Conservation (phyloP, 2,888 invertebrate genomes). For the Limnephilus rhombicus region DNA sequence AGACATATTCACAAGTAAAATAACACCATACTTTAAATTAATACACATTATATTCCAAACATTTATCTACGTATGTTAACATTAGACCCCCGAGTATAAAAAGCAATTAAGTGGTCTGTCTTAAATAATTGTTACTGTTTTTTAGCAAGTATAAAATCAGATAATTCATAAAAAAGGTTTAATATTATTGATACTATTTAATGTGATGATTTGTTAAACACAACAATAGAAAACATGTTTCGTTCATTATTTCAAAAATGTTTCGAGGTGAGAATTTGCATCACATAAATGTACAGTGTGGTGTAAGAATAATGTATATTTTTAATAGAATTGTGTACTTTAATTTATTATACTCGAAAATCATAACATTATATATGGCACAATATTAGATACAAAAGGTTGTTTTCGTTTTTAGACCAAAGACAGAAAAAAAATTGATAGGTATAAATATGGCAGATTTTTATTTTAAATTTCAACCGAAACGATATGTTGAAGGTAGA, state of each 20-base stretch:
- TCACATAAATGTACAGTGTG: no score
- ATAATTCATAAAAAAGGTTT: neutral
- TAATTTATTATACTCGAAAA: neutral
- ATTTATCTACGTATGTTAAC: neutral
- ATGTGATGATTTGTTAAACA: neutral
- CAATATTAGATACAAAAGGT: neutral
- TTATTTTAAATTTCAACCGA: neutral
- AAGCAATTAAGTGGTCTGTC: neutral
- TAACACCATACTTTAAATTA: neutral
- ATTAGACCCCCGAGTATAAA: neutral
- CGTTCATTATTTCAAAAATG: neutral
- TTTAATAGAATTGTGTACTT: neutral
- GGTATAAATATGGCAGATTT: neutral
- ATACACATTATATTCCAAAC: neutral
- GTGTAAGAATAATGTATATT: neutral
- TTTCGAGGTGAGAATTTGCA: neutral
- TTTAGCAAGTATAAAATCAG: neutral
- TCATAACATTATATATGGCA: neutral
- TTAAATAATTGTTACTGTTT: neutral
- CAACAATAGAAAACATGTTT: neutral
- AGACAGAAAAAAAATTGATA: neutral
- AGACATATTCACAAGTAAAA: slow-evolving; percentile 2
- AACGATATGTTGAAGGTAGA: slow-evolving; percentile 30
- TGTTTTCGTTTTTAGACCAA: neutral
- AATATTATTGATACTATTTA: neutral